These are phyloP conservation scores for Athene noctua DNA, from an alignment of 2,113 vertebrate species.

Conservation along the genomic window DNA sequence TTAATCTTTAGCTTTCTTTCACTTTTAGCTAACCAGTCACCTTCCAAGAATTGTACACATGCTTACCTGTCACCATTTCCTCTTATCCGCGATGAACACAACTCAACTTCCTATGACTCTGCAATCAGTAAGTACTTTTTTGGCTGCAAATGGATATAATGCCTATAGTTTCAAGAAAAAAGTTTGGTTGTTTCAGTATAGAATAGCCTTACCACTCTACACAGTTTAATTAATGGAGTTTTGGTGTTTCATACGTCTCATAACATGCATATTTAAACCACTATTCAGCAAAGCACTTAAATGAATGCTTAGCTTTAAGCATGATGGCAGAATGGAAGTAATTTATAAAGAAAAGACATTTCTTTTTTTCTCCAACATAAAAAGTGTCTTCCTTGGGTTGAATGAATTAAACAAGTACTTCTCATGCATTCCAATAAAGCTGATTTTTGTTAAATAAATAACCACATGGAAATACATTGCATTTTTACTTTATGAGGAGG, in stretches of 20 bases:
- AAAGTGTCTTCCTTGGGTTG: background rate
- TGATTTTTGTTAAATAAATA: background rate
- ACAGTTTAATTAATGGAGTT: constrained; percentile 10
- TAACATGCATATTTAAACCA: background rate
- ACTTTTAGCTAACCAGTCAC: constrained; percentile 84
- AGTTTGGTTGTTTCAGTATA: background rate
- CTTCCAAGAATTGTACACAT: constrained; percentile 84
- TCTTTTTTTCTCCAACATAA: background rate
- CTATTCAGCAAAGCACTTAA: background rate
- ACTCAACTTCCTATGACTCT: constrained; percentile 85
- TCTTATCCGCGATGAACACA: constrained; percentile 79
- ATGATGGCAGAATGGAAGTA: background rate
- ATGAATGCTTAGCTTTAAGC: background rate
- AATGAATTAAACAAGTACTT: background rate
- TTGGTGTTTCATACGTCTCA: background rate
- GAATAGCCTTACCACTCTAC: background rate
- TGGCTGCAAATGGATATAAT: background rate
- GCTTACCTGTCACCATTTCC: constrained; percentile 94
- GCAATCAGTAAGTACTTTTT: constrained; percentile 86
- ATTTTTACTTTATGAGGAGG: background rate
- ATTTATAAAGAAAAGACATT: background rate
- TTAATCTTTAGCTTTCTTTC: background rate
- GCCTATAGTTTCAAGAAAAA: background rate
- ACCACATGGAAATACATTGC: background rate
- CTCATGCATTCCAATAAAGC: background rate